Percentiles rank a stretch among this genome's conserved stretches.
These are phyloP conservation scores for Tylochromis polylepis DNA, from an alignment of 2,113 vertebrate genomes.

Conservation along the genomic window DNA sequence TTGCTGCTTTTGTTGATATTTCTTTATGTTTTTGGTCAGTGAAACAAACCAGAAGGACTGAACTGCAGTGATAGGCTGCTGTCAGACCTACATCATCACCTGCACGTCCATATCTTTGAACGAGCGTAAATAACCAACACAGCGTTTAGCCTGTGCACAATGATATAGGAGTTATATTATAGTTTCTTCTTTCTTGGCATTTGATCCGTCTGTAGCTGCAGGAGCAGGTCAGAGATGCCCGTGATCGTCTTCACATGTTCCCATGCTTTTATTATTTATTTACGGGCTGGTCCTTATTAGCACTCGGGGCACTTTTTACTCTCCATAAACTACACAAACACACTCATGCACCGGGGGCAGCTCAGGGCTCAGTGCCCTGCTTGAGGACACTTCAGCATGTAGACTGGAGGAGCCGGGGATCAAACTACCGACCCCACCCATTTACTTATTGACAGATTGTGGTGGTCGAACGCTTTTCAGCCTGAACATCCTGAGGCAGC, in stretches of 20 bases:
- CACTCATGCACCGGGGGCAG: not conserved
- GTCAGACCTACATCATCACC: not conserved
- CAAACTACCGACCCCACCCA: not conserved
- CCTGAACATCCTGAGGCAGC: not conserved
- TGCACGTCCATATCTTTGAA: not conserved
- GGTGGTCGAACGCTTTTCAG: not conserved
- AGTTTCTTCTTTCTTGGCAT: not conserved
- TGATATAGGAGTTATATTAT: not conserved
- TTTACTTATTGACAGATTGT: not conserved
- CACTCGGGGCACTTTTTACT: not conserved
- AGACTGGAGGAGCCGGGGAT: not conserved
- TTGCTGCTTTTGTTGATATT: not conserved
- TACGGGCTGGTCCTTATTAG: not conserved
- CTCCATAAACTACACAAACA: not conserved
- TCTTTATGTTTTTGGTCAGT: not conserved
- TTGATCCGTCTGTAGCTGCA: accelerated
- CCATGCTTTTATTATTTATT: not conserved
- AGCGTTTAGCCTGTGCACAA: not conserved
- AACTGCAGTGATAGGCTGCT: not conserved
- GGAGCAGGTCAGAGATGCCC: not conserved
- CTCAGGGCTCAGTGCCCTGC: not conserved
- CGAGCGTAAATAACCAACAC: not conserved
- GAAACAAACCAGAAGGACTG: not conserved
- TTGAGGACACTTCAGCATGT: not conserved
- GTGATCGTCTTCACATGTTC: not conserved